These are phyloP conservation scores for Lytechinus pictus DNA, from an alignment of 35 echinoderm and acorn worm species.

Conservation along the genomic window DNA sequence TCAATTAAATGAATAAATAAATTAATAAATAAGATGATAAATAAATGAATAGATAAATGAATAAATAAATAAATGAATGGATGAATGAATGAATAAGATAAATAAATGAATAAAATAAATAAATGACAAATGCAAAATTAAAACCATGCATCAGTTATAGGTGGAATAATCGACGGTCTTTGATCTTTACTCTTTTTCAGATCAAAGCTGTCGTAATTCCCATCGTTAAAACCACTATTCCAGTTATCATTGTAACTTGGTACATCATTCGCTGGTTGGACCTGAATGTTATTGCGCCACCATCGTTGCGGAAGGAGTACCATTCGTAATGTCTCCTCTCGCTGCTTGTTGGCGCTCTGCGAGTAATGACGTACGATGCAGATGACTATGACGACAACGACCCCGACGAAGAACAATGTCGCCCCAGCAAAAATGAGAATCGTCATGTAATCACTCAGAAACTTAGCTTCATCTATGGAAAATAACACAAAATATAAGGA, in stretches of 20 bases:
- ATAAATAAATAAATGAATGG: too few species aligned
- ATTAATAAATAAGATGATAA: too few species aligned
- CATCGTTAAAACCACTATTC: neutral
- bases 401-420: neutral
- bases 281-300: neutral
- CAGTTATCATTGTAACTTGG: neutral
- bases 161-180: neutral
- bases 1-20: too few species aligned
- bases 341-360: neutral
- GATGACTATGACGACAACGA: neutral
- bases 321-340: neutral
- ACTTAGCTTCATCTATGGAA: neutral
- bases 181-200: neutral
- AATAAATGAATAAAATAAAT: too few species aligned
- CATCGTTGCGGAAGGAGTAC: neutral
- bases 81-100: too few species aligned
- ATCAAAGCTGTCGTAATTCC: neutral
- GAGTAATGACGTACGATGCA: neutral
- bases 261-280: neutral
- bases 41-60: too few species aligned
- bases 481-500: neutral
- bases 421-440: neutral
- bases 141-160: neutral
- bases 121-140: neutral
- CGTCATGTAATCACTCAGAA: neutral